Conservation (phyloP, 2,113 vertebrate species). For the Charina bottae region DNA sequence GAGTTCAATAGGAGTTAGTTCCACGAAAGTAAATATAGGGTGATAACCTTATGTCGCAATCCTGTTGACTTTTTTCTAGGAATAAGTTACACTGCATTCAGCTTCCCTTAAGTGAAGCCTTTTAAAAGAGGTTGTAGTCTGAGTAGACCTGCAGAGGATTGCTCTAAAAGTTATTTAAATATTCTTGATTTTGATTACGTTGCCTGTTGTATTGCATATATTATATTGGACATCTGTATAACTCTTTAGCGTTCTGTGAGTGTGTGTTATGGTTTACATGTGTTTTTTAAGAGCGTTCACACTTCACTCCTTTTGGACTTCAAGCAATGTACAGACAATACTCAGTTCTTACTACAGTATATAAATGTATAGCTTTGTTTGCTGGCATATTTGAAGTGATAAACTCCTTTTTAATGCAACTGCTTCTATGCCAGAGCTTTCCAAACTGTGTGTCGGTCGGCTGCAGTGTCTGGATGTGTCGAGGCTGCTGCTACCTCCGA, state of each 20-base stretch:
- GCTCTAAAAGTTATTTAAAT: not conserved
- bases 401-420: not conserved
- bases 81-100: not conserved
- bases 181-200: not conserved
- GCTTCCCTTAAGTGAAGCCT: not conserved
- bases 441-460: too few species aligned
- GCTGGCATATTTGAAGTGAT: not conserved
- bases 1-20: not conserved
- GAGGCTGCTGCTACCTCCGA: too few species aligned
- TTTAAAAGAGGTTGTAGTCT: not conserved
- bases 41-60: not conserved
- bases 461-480: too few species aligned
- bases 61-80: not conserved
- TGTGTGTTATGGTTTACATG: not conserved
- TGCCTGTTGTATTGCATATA: not conserved
- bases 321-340: not conserved
- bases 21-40: not conserved
- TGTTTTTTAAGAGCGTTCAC: not conserved
- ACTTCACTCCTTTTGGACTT: not conserved
- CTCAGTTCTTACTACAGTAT: not conserved
- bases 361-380: not conserved
- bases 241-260: not conserved
- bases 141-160: not conserved
- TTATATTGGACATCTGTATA: not conserved
- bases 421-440: not conserved